A percentile compares a stretch with the other conserved stretches of the same genome.
Conservation (phyloP, 2,888 invertebrate species). For the Eupeodes luniger region DNA sequence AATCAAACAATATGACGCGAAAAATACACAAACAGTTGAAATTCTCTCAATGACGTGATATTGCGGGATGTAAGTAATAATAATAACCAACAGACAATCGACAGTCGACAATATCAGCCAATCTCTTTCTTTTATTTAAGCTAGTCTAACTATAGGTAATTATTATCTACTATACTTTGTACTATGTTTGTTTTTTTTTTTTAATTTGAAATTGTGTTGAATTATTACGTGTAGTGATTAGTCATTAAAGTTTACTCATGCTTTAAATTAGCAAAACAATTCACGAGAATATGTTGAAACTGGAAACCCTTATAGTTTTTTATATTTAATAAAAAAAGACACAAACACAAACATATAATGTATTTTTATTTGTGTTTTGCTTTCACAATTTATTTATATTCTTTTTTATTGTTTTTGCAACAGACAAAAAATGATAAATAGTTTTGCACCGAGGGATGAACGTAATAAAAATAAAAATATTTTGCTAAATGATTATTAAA, state of each 20-base stretch:
- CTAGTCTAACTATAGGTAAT: too few relatives aligned
- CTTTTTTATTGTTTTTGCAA: neutral
- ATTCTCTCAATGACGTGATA: neutral
- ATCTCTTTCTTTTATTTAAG: neutral
- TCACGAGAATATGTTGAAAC: neutral
- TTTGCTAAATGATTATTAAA: neutral
- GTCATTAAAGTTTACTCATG: neutral
- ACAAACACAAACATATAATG: neutral
- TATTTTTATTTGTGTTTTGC: neutral
- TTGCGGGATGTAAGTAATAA: neutral
- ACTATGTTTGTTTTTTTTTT: neutral
- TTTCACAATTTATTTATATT: neutral
- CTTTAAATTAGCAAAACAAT: neutral
- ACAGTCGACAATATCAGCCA: neutral
- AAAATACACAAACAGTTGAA: conserved; percentile 10
- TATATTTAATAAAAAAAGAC: neutral
- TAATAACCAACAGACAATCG: too few relatives aligned
- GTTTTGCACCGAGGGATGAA: neutral
- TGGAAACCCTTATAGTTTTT: neutral
- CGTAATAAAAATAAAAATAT: neutral
- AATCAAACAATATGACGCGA: neutral
- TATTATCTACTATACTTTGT: neutral
- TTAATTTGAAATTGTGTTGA: neutral
- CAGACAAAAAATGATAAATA: neutral
- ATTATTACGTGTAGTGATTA: neutral